Evolutionary conservation across 2,113 vertebrate species (phyloP), one percentile per base, ranked within the genome.

Genomic region (Plotosus lineatus): DNA sequence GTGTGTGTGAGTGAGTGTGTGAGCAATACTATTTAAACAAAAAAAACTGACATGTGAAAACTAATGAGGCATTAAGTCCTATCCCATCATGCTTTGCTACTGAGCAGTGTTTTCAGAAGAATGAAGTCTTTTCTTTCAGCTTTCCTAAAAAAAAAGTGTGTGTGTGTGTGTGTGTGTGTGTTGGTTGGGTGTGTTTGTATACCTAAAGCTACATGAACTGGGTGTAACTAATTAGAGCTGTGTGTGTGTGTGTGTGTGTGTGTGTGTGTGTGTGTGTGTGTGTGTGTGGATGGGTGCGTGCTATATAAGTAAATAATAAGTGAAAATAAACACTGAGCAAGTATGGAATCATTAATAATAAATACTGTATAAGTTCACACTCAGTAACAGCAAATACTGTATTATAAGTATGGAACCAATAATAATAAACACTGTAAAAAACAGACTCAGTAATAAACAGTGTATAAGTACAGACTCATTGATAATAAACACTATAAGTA

Each of bases 51-150:
- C 77, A 80, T 77, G 63, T 56, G 74, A 75, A 79, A 80, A 17
- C n/a, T 14, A 69, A 36, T 77, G 46, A 33, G 76, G 66, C 82
- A 28, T 38, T n/a, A 40, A 61, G 50, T 33, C 7, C 60, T 14
- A 12, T 71, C 75, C 42, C 36, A 44, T 71, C 40, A 23, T 72
- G 75, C 46, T 58, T 40, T 61, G 42, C 77, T n/a, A 7, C 56
- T 60, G 80, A 80, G 81, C 82, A 75, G 84, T 87, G 87, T 87
- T 90, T 88, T 89, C 85, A 88, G 87, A 91, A 89, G 87, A 86
- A 75, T 85, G 84, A 89, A 89, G 89, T 88, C 90, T 89, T 90
- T 92, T 92, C 91, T 91, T 88, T 86, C 83, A 89, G 85, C 87
- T 87, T 89, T 88, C 88, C 87, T 88, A 19, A 80, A 73, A 83